phyloP scores from a whole-genome alignment of 1,140 invertebrate species.

The Polypedilum pembai region DNA sequence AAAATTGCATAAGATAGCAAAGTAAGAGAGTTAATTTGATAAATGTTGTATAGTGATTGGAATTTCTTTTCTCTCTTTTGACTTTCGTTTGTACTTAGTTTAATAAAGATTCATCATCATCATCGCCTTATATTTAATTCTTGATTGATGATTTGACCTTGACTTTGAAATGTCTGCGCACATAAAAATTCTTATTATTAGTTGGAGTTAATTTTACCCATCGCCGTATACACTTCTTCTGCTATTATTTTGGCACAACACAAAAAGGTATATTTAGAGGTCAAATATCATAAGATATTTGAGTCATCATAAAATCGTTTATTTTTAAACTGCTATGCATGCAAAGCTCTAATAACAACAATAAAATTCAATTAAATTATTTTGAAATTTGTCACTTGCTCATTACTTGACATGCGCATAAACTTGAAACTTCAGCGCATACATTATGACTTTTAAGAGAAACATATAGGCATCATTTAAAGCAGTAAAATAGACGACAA shows the following conservation, averaged over 20 bases:
- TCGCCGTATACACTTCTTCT: not conserved
- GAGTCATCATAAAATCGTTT: no score
- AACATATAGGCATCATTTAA: not conserved
- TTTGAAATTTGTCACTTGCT: slow-evolving; percentile 18
- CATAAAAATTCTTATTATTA: not conserved
- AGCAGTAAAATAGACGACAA: not conserved
- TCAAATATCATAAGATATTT: not conserved
- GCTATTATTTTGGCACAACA: not conserved
- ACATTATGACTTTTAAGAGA: not conserved
- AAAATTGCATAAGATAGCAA: not conserved
- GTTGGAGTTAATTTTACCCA: not conserved
- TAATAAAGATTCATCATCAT: not conserved
- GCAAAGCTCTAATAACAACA: no score
- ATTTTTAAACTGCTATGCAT: no score
- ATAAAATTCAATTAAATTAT: slow-evolving; percentile 1
- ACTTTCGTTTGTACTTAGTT: not conserved
- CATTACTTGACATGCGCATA: slow-evolving; percentile 3
- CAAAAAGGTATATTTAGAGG: slow-evolving; percentile 4
- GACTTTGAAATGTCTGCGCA: slow-evolving; percentile 3
- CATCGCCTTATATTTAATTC: not conserved
- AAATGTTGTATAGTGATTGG: no score
- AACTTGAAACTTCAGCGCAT: slow-evolving; percentile 11
- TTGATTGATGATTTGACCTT: slow-evolving; percentile 12
- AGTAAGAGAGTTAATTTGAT: not conserved
- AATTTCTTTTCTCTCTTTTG: no score